Evolutionary conservation across 2,888 invertebrate species (phyloP).

Genomic region (Dicranocentrus wangi): DNA sequence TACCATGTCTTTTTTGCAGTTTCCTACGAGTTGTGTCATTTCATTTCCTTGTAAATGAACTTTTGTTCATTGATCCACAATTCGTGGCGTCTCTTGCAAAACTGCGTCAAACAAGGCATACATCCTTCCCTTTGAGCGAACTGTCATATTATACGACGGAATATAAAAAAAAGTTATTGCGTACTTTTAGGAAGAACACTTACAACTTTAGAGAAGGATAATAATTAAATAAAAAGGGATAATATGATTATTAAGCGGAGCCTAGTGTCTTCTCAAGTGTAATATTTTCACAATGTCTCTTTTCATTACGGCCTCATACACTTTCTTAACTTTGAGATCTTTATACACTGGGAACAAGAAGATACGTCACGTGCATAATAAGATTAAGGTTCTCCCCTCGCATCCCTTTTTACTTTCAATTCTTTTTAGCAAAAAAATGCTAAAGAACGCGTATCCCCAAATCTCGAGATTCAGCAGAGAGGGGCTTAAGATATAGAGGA

Average conservation of each 20-base stretch:
- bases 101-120: too few relatives aligned
- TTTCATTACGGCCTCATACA: background rate
- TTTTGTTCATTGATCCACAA: too few relatives aligned
- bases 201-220: background rate
- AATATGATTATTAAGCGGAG: conserved; percentile 42
- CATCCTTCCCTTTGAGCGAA: too few relatives aligned
- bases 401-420: conserved; percentile 18
- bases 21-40: background rate
- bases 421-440: background rate
- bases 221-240: conserved; percentile 47
- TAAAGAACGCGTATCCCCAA: background rate
- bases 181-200: too few relatives aligned
- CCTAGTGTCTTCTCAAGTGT: conserved; percentile 9
- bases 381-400: conserved; percentile 24
- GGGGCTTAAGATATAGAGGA: conserved; percentile 20
- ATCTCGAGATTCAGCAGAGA: background rate
- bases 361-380: conserved; percentile 37
- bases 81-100: too few relatives aligned
- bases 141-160: too few relatives aligned
- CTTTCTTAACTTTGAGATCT: conserved; percentile 5
- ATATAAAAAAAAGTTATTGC: too few relatives aligned
- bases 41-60: too few relatives aligned
- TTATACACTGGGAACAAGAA: conserved; percentile 5
- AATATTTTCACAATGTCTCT: conserved; percentile 40
- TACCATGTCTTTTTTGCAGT: background rate